Evolutionary conservation across 2,113 vertebrate genomes (phyloP), one percentile per base, ranked within the genome.

Genomic region (Castor canadensis): DNA sequence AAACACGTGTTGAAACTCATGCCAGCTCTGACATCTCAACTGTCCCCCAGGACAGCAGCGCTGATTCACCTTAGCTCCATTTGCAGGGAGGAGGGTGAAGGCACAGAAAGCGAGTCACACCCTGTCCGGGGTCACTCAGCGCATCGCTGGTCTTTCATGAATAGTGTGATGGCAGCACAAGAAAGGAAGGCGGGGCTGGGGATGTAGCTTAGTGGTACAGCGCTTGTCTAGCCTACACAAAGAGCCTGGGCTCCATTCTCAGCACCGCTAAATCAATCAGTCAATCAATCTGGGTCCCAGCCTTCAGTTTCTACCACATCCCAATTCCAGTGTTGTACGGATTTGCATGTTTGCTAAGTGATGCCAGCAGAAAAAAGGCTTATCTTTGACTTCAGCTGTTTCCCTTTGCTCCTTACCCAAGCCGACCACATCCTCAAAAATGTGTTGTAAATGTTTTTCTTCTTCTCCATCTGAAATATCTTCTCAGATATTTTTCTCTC

Each of bases 361-460:
- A 13, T 24, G 43, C 43, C 47, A 1, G 40, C 3, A 1, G 66
- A n/a, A 81, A 45, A 82, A 79, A 28, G 76, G 11, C n/a, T 26
- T 26, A 3, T n/a, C 13, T 45, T 67, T 58, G 2, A 28, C 30
- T 38, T 56, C 58, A 79, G 47, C 71, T 73, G 62, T 38, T 75
- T 79, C 35, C 58, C 45, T 90, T 93, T 90, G 32, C 60, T 84
- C 49, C 92, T 87, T 90, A 62, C 35, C 52, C 76, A 69, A 26
- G n/a, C n/a, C 24, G 49, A 56, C 30, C 83, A 32, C 47, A 60
- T 35, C 60, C 62, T 90, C 62, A n/a, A n/a, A 52, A 72, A 75
- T n/a, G 52, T 60, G 22, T 32, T 60, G 66, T 86, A 38, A 26
- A 12, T n/a, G n/a, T n/a, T n/a, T n/a, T n/a, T n/a, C n/a, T n/a